phyloP scores from a whole-genome alignment of 2,888 invertebrate species.

The Eupithecia centaureata region DNA sequence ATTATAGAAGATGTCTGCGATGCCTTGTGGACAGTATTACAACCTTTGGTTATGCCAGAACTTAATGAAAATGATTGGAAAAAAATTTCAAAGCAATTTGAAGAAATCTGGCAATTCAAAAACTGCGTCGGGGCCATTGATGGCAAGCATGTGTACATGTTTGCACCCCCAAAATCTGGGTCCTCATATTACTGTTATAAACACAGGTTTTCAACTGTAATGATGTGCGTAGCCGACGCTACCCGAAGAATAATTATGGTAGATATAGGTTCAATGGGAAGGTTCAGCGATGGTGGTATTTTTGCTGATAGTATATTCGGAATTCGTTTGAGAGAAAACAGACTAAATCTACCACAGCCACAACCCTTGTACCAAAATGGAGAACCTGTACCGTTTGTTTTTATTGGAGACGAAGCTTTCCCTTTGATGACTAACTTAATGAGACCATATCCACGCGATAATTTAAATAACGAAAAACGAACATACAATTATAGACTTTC shows the following conservation, averaged over 20 bases:
- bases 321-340: constrained; percentile 25
- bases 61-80: too few species aligned
- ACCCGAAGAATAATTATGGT: constrained; percentile 29
- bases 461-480: constrained; percentile 35
- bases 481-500: constrained; percentile 45
- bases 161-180: constrained; percentile 26
- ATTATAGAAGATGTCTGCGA: too few species aligned
- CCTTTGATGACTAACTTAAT: constrained; percentile 43
- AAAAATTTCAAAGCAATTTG: constrained; percentile 8
- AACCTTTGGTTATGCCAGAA: too few species aligned
- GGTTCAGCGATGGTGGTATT: constrained; percentile 38
- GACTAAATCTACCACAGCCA: constrained; percentile 32
- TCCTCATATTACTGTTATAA: constrained; percentile 35
- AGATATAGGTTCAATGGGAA: constrained; percentile 38
- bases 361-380: constrained; percentile 22
- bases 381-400: constrained; percentile 30
- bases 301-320: constrained; percentile 33
- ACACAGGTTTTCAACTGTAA: constrained; percentile 32
- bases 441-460: constrained; percentile 43
- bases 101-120: constrained; percentile 7
- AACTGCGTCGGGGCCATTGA: constrained; percentile 14
- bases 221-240: constrained; percentile 33
- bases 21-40: too few species aligned
- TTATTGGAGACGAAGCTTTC: constrained; percentile 35
- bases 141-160: constrained; percentile 7